Percentiles rank a stretch among this genome's conserved stretches.
Evolutionary conservation across 1,140 invertebrate species (phyloP).

Genomic region (Trichoplusia ni): DNA sequence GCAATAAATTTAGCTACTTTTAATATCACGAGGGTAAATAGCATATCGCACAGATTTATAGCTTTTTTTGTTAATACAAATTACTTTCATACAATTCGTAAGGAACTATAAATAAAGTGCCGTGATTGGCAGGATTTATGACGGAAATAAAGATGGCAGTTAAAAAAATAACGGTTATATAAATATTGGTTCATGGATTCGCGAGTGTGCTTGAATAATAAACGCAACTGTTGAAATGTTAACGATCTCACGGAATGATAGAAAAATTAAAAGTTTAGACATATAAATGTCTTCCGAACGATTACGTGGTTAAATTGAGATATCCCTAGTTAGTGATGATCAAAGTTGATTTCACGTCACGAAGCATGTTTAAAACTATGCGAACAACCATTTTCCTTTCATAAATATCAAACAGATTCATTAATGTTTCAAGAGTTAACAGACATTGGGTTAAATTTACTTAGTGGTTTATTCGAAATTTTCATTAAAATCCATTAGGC

Average conservation of each 20-base stretch:
- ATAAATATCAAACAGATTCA: neutral
- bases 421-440: neutral
- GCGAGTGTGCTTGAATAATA: slow-evolving; percentile 9
- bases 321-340: neutral
- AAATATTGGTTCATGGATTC: slow-evolving; percentile 16
- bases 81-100: neutral
- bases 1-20: slow-evolving; percentile 33
- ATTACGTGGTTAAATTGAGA: slow-evolving; percentile 16
- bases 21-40: neutral
- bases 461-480: too few relatives aligned
- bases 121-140: slow-evolving; percentile 28
- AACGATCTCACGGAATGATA: slow-evolving; percentile 20
- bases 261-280: slow-evolving; percentile 12
- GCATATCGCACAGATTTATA: neutral
- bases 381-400: slow-evolving; percentile 3
- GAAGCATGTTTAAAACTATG: neutral
- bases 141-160: slow-evolving; percentile 12
- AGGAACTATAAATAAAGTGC: slow-evolving; percentile 14
- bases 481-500: too few relatives aligned
- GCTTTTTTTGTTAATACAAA: slow-evolving; percentile 9
- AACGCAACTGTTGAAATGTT: slow-evolving; percentile 16
- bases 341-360: neutral
- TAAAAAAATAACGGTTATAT: slow-evolving; percentile 14
- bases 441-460: neutral
- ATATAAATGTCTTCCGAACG: slow-evolving; percentile 11